Base-by-base conservation (phyloP, 1,140 invertebrate species). In the Drosophila aff. region DNA sequence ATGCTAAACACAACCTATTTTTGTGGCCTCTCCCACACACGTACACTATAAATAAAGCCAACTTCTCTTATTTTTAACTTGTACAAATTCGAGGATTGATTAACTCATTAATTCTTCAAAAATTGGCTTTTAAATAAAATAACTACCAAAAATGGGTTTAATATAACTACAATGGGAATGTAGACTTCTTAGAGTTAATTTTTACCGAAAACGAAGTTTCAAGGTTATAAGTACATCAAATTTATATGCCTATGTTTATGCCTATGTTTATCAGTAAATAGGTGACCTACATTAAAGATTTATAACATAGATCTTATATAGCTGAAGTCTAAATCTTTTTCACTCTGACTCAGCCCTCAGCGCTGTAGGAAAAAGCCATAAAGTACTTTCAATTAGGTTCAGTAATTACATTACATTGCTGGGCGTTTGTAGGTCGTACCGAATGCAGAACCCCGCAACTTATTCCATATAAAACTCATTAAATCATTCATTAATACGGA, bases 321-420 rank as follows among this genome's bases (percentile, higher is more conserved):
- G 31, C 11, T 11, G 0, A 28, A 52, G 28, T 13, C 4, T 33
- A 6, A 13, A 41, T 3, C 11, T 13, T 40, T 47, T 13, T 10
- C 10, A 49, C 5, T 36, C 21, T 6, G 11, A 31, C n/a, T 40
- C 3, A 40, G 16, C 26, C 21, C 33, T 47, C 21, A 13, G 49
- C 5, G 18, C 16, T 36, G 23, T 16, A 28, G 31, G n/a, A 47
- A 67, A 43, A 16, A 28, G 69, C 43, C 68, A 60, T 72, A 50
- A 72, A 73, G 66, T 60, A 43, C 66, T 72, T 59, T 50, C 52
- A 73, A 73, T 71, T 71, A 72, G 52, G 28, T 58, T 44, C 16
- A 18, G n/a, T 49, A 71, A 72, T 71, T 71, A 59, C 36, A 47
- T 47, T 55, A 46, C 31, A 57, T 41, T 33, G 9, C 23, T 26